Base-by-base conservation (phyloP, 2,113 vertebrate genomes). In the Pollachius pollachius region DNA sequence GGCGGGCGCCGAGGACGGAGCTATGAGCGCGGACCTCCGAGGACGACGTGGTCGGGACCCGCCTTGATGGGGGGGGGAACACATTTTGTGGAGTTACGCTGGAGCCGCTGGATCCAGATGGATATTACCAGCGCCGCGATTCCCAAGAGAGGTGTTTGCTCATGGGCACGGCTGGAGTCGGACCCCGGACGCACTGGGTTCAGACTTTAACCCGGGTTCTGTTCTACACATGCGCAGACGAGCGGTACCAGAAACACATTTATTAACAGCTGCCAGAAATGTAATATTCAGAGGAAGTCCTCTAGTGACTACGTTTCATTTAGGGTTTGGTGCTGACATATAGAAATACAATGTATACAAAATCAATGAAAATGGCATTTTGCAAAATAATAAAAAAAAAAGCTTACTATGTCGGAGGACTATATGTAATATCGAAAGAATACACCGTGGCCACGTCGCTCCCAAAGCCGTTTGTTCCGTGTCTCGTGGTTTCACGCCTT, bases 251-350 rank as follows among this genome's bases (percentile, higher is more conserved):
- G 88, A 87, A 89, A 90, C 69, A 88, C 81, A 69, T 87, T 88
- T 86, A 88, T 86, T 84, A 89, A 87, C 86, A 91, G 88, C 91
- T 89, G 90, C 89, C 88, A 87, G 85, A 89, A 84, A 82, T 86
- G 84, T 86, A 83, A 80, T 87, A 85, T 85, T 74, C 82, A 74
- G 84, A 85, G 66, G 74, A 66, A 72, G 78, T 81, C 78, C 85
- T 88, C 85, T 84, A 88, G 62, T 82, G 87, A 85, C 70, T 79
- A 78, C 62, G 70, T 87, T 67, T 84, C 69, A 84, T 84, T 88
- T 82, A 85, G 76, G 77, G 76, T 64, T 64, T n/a, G 83, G 72
- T 84, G 79, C 73, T 69, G 72, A 85, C 83, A 80, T 82, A 87
- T 87, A 89, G 82, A 90, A 89, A 87, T 63, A 74, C 70, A 84